Evolutionary conservation across 2,797 vertebrate genomes (phyloP).

Genomic region (Darevskia mixta): DNA sequence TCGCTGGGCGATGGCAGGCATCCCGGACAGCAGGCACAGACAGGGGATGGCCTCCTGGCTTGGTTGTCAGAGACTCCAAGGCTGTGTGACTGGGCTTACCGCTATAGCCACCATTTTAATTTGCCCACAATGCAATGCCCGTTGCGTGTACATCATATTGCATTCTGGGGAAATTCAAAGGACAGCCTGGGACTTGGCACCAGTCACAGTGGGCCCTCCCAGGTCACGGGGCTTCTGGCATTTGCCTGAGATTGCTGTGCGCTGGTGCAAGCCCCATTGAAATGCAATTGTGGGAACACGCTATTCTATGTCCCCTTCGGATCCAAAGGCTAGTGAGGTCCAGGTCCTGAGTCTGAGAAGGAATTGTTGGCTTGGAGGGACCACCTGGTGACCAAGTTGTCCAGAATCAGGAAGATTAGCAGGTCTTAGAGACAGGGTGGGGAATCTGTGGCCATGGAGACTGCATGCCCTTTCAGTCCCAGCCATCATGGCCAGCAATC

Average conservation of each 20-base stretch:
- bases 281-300: no score
- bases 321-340: background rate
- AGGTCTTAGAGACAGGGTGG: background rate
- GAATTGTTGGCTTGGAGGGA: background rate
- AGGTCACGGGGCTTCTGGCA: no score
- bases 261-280: no score
- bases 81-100: no score
- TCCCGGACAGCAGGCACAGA: background rate
- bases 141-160: background rate
- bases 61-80: background rate
- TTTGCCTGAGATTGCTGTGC: no score
- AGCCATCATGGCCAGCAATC: background rate
- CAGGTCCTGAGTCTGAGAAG: background rate
- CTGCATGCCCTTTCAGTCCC: no score
- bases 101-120: background rate
- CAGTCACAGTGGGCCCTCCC: no score
- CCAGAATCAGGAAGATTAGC: background rate
- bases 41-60: background rate
- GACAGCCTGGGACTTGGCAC: background rate
- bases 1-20: background rate
- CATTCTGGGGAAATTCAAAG: background rate
- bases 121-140: background rate
- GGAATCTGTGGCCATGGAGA: no score
- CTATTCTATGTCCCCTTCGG: background rate
- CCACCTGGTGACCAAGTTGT: background rate